Conservation (phyloP, 2,797 vertebrate species). For the Neostethus bicornis region DNA sequence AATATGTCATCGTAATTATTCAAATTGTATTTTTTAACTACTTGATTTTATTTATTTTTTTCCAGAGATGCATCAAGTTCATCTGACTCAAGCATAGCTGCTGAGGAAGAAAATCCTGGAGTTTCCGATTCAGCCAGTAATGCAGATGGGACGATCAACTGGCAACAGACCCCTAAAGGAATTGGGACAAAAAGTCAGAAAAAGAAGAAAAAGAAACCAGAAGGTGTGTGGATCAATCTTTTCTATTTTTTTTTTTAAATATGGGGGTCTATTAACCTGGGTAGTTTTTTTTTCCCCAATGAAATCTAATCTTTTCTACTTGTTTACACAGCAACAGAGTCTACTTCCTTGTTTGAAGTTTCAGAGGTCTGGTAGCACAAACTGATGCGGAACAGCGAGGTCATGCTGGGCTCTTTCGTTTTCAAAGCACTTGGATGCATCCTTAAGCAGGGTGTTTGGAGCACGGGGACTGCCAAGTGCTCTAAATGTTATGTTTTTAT, state of each 20-base stretch:
- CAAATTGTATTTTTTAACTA: not conserved
- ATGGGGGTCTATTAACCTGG: too few relatives aligned
- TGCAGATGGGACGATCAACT: conserved; percentile 59
- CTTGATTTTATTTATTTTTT: conserved; percentile 8
- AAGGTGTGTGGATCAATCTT: conserved; percentile 64
- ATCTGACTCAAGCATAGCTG: conserved; percentile 80
- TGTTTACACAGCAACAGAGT: conserved; percentile 39
- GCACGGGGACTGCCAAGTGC: conserved; percentile 23
- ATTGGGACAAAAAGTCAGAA: conserved; percentile 80
- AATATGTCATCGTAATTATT: not conserved
- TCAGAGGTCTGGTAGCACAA: conserved; percentile 80
- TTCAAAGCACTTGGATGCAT: conserved; percentile 41
- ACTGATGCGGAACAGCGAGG: conserved; percentile 10
- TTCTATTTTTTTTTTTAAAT: too few relatives aligned
- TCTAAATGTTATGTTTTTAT: conserved; percentile 27
- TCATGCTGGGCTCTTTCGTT: conserved; percentile 21
- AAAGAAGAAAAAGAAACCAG: conserved; percentile 84
- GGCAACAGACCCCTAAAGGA: conserved; percentile 67
- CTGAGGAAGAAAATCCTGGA: conserved; percentile 62
- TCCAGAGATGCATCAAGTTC: conserved; percentile 75
- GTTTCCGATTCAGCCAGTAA: conserved; percentile 57
- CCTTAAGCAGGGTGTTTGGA: conserved; percentile 26
- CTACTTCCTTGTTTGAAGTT: conserved; percentile 75
- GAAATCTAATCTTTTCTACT: not conserved
- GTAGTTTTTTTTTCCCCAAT: not conserved